Conservation (phyloP, 2,888 invertebrate genomes). For the Tridacna crocea region DNA sequence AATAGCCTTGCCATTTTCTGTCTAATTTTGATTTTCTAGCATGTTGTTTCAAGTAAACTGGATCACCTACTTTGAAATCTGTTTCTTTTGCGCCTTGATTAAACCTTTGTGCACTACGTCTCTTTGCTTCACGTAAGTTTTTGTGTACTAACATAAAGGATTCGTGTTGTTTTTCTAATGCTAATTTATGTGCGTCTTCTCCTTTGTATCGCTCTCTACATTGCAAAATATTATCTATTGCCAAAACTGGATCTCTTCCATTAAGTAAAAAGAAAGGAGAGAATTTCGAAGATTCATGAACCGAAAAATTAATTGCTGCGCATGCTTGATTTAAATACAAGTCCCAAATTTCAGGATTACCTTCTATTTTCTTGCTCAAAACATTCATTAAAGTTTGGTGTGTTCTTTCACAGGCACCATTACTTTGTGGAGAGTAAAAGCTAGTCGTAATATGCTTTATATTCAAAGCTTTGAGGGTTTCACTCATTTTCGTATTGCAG, state of each 20-base stretch:
- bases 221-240: slow-evolving; percentile 43
- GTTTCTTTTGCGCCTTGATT: no score
- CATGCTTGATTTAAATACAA: slow-evolving; percentile 40
- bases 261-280: slow-evolving; percentile 48
- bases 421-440: slow-evolving; percentile 26
- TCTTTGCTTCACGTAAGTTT: slow-evolving; percentile 29
- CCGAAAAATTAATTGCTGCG: slow-evolving; percentile 40
- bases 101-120: slow-evolving; percentile 29
- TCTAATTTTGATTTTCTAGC: slow-evolving; percentile 33
- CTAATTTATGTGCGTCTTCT: slow-evolving; percentile 44
- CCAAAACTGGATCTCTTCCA: slow-evolving; percentile 31
- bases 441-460: slow-evolving; percentile 38
- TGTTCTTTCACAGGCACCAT: slow-evolving; percentile 16
- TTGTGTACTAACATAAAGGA: slow-evolving; percentile 45
- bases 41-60: slow-evolving; percentile 39
- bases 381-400: slow-evolving; percentile 27
- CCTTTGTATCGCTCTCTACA: slow-evolving; percentile 37
- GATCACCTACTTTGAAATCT: slow-evolving; percentile 46
- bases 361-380: slow-evolving; percentile 33
- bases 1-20: slow-evolving; percentile 36
- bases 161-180: slow-evolving; percentile 48
- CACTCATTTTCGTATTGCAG: slow-evolving; percentile 14
- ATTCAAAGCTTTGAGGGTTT: no score
- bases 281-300: slow-evolving; percentile 36
- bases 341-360: slow-evolving; percentile 41